Base-by-base conservation (phyloP, 1,140 invertebrate genomes). In the Eubasilissa regina region DNA sequence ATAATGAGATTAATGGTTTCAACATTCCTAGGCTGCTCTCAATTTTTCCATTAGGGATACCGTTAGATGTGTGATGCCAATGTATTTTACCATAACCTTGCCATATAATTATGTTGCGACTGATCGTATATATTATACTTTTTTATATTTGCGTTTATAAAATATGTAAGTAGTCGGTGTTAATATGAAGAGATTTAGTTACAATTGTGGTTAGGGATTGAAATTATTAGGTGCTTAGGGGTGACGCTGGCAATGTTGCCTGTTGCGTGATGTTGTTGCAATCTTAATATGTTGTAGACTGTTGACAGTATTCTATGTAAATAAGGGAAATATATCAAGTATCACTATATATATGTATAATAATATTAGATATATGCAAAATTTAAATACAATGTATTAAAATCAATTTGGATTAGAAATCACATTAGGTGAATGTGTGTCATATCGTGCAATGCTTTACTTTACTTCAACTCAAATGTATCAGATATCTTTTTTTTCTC, bases 101-200 rank as follows among this genome's bases (percentile, higher is more conserved):
- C 75, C 75, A 77, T 77, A 77, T 55, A 77, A 25, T 77, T 77
- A 68, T 77, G 45, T 68, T 77, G 74, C 74, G 75, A 77, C 75
- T 77, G 75, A 77, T 53, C 21, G 48, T 62, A 62, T 21, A 58
- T 47, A 64, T 53, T n/a, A n/a, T n/a, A n/a, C n/a, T 35, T 25
- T 47, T 53, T 51, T 62, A 15, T 62, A 11, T 58, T 4, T 45
- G 21, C 44, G 12, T 19, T 43, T 76, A 47, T 11, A 44, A n/a
- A n/a, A n/a, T n/a, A 53, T 19, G 11, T 77, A 47, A 64, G 55
- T 21, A 60, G 43, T 60, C 19, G 60, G 7, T 53, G 51, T 47
- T 4, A 53, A 15, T 45, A n/a, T 64, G 43, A 15, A 6, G 21
- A 3, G 55, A n/a, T n/a, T n/a, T n/a, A n/a, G n/a, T n/a, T n/a